Percentiles rank a stretch among this genome's conserved stretches.
These are phyloP conservation scores for Scaeva pyrastri DNA, from an alignment of 2,888 invertebrate species.

Conservation along the genomic window DNA sequence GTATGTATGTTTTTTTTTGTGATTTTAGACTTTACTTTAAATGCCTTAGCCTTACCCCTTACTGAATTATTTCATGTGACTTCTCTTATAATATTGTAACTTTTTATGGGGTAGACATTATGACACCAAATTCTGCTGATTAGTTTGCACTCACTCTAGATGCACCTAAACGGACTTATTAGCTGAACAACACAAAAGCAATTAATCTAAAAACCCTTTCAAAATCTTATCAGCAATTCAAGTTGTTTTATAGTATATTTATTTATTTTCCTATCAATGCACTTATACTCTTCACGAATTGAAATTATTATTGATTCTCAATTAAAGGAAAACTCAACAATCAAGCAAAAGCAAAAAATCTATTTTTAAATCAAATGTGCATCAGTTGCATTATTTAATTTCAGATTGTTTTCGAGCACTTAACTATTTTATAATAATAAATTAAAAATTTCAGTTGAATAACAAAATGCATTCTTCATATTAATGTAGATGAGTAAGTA, in stretches of 20 bases:
- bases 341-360: conserved; percentile 11
- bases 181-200: too few relatives aligned
- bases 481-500: neutral
- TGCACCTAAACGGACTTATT: neutral
- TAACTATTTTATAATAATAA: conserved; percentile 48
- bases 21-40: too few relatives aligned
- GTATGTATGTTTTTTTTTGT: too few relatives aligned
- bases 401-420: conserved; percentile 45
- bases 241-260: neutral
- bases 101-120: neutral
- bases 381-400: conserved; percentile 46
- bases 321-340: conserved; percentile 55
- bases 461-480: conserved; percentile 50
- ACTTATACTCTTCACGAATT: neutral
- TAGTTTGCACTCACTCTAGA: neutral
- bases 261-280: neutral
- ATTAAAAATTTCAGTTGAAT: conserved; percentile 53
- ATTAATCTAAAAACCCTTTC: neutral
- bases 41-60: too few relatives aligned
- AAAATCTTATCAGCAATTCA: conserved; percentile 1
- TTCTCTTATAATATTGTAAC: neutral
- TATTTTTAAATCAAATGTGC: conserved; percentile 55
- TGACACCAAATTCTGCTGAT: neutral
- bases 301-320: conserved; percentile 10
- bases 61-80: neutral